These are phyloP conservation scores for Ptyas mucosa DNA, from an alignment of 2,113 vertebrate species.

Conservation along the genomic window DNA sequence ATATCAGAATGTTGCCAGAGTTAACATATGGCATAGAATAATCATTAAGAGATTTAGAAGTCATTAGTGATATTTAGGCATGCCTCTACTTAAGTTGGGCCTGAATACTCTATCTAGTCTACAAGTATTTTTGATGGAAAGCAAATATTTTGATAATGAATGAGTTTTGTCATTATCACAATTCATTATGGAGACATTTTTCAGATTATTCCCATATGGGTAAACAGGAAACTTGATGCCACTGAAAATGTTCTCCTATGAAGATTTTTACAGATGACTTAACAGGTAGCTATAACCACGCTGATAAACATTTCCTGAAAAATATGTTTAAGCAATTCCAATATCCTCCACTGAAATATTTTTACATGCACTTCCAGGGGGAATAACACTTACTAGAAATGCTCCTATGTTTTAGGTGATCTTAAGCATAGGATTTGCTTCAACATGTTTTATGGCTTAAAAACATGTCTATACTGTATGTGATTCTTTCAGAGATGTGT, in stretches of 20 bases:
- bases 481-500: neutral
- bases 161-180: neutral
- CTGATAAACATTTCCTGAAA: neutral
- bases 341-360: neutral
- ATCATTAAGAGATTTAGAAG: too few species aligned
- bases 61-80: neutral
- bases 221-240: neutral
- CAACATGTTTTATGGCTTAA: neutral
- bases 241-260: neutral
- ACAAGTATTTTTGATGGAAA: neutral
- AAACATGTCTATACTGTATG: neutral
- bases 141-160: neutral
- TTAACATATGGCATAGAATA: neutral
- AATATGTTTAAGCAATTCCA: neutral
- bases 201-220: neutral
- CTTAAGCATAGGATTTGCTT: neutral
- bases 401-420: neutral
- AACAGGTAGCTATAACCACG: neutral
- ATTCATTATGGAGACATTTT: neutral
- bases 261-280: neutral
- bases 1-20: neutral
- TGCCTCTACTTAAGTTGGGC: neutral
- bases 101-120: neutral
- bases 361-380: neutral
- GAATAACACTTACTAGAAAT: neutral